Base-by-base conservation (phyloP, 2,888 invertebrate genomes). In the Drosophila longiperda region DNA sequence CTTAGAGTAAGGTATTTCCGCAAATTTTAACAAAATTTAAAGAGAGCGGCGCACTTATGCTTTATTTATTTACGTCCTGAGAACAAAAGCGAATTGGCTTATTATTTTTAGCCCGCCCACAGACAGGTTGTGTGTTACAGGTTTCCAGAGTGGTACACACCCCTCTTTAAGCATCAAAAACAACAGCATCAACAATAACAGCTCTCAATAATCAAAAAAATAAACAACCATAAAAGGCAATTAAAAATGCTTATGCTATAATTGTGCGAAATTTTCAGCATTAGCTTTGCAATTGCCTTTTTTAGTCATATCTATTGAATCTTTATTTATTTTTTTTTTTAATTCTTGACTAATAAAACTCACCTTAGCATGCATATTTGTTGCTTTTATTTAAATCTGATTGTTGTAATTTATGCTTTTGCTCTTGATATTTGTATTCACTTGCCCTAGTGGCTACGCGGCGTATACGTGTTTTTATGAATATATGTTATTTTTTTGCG, bases 11-110 rank as follows among this genome's bases (percentile, higher is more conserved):
- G 74, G 64, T 73, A 84, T 87, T 86, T 86, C 85, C 85, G 85
- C 67, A 48, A 36, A 2, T 29, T 29, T 29, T 54, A 54, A 59
- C 48, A 55, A 52, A 70, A 61, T 61, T 60, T 60, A 63, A 26
- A 55, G n/a, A 32, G 32, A 50, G n/a, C 50, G 49, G 64, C 23
- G 69, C 73, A 86, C 29, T 83, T 87, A 83, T 87, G 83, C 78
- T 83, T 45, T 75, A 65, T 78, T 75, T 45, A 45, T 45, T 73
- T 75, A 52, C 23, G 62, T 1, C 23, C 70, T 53, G 75, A 83
- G 87, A 87, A 89, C 85, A 85, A 85, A 89, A 85, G 84, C 89
- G 67, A 71, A 87, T 73, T 84, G 71, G 72, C 4, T 64, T 68
- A 58, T 76, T 81, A 81, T 81, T 81, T 80, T 81, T 78, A 81